Evolutionary conservation across 2,113 vertebrate species (phyloP), one percentile per base, ranked within the genome.

Genomic region (Seriola quinqueradiata): DNA sequence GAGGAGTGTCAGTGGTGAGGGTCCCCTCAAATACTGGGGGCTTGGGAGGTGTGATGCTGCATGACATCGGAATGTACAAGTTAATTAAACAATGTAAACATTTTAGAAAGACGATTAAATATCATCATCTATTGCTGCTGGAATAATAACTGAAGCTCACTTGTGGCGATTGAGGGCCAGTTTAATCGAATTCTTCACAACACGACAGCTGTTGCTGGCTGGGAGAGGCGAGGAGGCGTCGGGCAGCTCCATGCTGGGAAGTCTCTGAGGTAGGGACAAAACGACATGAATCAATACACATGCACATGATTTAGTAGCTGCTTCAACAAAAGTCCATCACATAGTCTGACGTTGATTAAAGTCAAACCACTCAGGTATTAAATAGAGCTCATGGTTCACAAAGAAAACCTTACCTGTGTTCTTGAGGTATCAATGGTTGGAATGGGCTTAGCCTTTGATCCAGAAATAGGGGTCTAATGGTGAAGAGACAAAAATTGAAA

Each of bases 111-210:
- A 23, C 5, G 7, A 61, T 12, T 5, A 54, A 65, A 55, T 19
- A 58, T 44, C 7, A 40, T 55, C 3, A 13, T 5, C 19, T 8
- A 46, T 44, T 11, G 34, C 38, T 61, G 14, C 61, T 44, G 8
- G 12, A 14, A 19, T 40, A 73, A 64, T 0, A 25, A 25, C 2
- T n/a, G 6, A 36, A 3, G 58, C 91, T 95, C 87, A 95, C 95
- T 94, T 95, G 95, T 86, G 88, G 91, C 97, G 96, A 78, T 99
- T 99, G 83, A 99, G 97, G 40, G 98, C 99, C 87, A 99, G 95
- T 91, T 98, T 97, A 90, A 99, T 99, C 70, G 98, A 98, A 89
- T 98, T 99, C 90, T 99, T 99, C 82, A 99, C 96, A 14, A 99
- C 96, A 46, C 97, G 96, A 58, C 91, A 99, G 91, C 87, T 92